Base-by-base conservation (phyloP, 2,113 vertebrate species). In the Oriolus oriolus region DNA sequence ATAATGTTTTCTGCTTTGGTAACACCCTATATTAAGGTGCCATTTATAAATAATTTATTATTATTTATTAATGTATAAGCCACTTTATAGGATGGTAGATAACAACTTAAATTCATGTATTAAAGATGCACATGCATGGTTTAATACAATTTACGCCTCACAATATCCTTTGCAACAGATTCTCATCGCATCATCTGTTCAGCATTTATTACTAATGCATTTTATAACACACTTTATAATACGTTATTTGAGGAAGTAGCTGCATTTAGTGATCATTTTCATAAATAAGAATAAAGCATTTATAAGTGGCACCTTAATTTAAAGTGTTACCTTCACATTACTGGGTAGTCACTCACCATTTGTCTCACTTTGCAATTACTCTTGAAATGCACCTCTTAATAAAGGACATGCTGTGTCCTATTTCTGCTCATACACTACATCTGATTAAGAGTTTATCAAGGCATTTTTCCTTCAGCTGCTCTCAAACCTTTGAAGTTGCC, bases 41-140 rank as follows among this genome's bases (percentile, higher is more conserved):
- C 97, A 95, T 95, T 98, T 98, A 97, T 98, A 98, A 98, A 98
- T 95, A 96, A 95, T 97, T 98, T 96, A 98, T 97, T 97, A 93
- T 98, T 98, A 98, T 98, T 98, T 98, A 98, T 98, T 98, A 97
- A 98, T 98, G 97, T 97, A 95, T 97, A 97, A 97, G 95, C 89
- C 96, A 96, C 97, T 98, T 98, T 97, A 98, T 96, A 96, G 96
- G 90, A 97, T 91, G 85, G 97, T 93, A 94, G 97, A 98, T 98
- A 97, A 96, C 97, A 98, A 98, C 97, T 98, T 98, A 98, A 98
- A 98, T 97, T 98, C 97, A 98, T 98, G 97, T 98, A 98, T 98
- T 98, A 98, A 98, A 98, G 97, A 98, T 98, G 96, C 88, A 97
- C 96, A 96, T 97, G 98, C 96, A 97, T 94, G 97, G 96, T 97